Base-by-base conservation (phyloP, 2,113 vertebrate species). In the Paradoxurus hermaphroditus region DNA sequence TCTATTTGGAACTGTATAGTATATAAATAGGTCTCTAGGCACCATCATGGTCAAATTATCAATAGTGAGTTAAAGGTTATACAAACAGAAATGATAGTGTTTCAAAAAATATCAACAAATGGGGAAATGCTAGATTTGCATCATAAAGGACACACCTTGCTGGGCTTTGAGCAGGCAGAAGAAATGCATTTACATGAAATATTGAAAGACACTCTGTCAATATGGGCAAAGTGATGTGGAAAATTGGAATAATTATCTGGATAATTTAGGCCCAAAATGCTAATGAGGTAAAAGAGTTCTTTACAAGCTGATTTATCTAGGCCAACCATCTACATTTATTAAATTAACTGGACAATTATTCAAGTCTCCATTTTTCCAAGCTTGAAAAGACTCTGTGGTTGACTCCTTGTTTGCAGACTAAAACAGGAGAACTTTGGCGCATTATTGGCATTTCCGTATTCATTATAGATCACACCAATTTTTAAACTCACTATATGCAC, bases 101-200 rank as follows among this genome's bases (percentile, higher is more conserved):
- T 96, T 93, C 53, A 75, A 75, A 95, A 96, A 89, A 53, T 53
- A 96, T 56, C 79, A 92, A 83, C 59, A 97, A 94, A 86, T 31
- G 85, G 36, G 41, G 11, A 97, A 98, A 98, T 86, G 77, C 44
- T 97, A 93, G 70, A 97, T 97, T 98, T 97, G 88, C 93, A 97
- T 97, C 36, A 97, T 63, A 97, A 97, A 97, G 53, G 41, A 93
- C 41, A 31, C 13, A 91, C 75, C 90, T 97, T 96, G 72, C 53
- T 86, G 53, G 75, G 59, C 49, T 92, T 93, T 59, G 39, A 91
- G 29, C 5, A 90, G 53, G 96, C 4, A 82, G 87, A 95, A 85
- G 90, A 97, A 96, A 96, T 92, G 1, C 31, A 96, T 95, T 97
- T 84, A 77, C 44, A 51, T 96, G 63, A 96, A 97, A 95, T 94